Percentiles rank a stretch among this genome's conserved stretches.
Conservation (phyloP, 2,797 vertebrate species). For the Notolabrus celidotus region DNA sequence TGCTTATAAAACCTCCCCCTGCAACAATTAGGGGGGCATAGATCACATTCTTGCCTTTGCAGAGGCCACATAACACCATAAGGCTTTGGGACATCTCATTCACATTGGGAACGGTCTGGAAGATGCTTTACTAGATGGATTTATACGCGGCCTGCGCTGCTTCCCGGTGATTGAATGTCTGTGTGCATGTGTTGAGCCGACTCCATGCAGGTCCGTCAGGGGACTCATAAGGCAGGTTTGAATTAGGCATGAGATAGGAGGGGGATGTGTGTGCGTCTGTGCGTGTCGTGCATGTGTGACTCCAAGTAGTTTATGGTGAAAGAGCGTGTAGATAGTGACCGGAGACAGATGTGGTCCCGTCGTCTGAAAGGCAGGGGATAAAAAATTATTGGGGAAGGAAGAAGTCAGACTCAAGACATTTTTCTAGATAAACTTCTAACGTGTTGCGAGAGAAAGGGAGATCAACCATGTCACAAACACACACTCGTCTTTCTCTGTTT, state of each 20-base stretch:
- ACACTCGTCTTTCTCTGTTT: constrained; percentile 8
- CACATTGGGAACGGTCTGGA: constrained; percentile 76
- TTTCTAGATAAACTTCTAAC: constrained; percentile 53
- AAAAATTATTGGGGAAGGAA: constrained; percentile 71
- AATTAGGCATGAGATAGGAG: constrained; percentile 82
- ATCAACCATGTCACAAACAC: constrained; percentile 21
- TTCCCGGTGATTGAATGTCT: constrained; percentile 82
- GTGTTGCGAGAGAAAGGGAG: constrained; percentile 27
- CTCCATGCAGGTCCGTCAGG: constrained; percentile 74
- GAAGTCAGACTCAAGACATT: constrained; percentile 59
- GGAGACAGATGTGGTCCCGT: constrained; percentile 81
- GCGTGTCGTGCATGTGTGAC: constrained; percentile 59
- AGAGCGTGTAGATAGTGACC: constrained; percentile 82
- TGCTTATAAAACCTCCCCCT: constrained; percentile 73
- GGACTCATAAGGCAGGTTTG: constrained; percentile 84
- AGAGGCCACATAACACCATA: constrained; percentile 66
- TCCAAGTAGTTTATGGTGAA: constrained; percentile 76
- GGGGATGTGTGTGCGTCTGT: constrained; percentile 57
- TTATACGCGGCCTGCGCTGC: constrained; percentile 74
- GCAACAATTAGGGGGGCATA: constrained; percentile 76
- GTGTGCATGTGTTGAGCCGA: constrained; percentile 82
- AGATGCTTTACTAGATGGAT: constrained; percentile 81
- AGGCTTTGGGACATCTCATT: constrained; percentile 80
- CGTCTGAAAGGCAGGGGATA: constrained; percentile 69
- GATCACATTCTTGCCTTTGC: constrained; percentile 76